A percentile compares a stretch with the other conserved stretches of the same genome.
phyloP scores from a whole-genome alignment of 23 tunicate genomes.

The Ciona savignyi region DNA sequence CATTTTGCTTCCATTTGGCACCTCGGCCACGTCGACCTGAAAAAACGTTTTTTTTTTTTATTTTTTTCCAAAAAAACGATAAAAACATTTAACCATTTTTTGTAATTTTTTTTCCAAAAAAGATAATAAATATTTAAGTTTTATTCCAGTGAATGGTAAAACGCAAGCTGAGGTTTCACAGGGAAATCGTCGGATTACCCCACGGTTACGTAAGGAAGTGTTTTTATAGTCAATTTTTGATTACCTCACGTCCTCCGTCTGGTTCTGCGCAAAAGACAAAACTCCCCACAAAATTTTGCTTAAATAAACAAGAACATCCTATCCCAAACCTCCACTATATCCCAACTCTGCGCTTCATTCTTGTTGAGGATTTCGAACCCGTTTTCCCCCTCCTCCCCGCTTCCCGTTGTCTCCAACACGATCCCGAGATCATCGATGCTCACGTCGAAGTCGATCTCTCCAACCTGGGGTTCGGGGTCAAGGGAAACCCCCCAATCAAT shows the following conservation, averaged over 20 bases:
- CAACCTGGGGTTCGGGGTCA: constrained; percentile 12
- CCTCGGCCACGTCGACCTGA: constrained; percentile 43
- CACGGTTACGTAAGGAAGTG: too few species aligned
- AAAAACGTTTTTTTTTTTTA: not conserved
- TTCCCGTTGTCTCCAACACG: constrained; percentile 33
- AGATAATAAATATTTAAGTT: too few species aligned
- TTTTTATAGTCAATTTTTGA: too few species aligned
- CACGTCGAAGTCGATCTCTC: constrained; percentile 67
- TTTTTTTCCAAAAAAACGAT: not conserved
- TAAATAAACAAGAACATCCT: too few species aligned
- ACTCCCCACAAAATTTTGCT: not conserved
- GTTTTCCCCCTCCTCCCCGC: constrained; percentile 25
- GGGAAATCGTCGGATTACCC: too few species aligned
- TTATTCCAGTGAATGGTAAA: too few species aligned
- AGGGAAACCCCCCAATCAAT: constrained; percentile 69
- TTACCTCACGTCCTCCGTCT: too few species aligned
- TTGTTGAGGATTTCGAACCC: constrained; percentile 51
- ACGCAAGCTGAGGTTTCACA: too few species aligned
- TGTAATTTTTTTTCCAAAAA: too few species aligned
- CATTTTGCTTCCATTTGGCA: constrained; percentile 49
- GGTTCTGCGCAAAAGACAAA: not conserved
- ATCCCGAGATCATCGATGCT: constrained; percentile 41
- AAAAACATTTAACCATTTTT: too few species aligned
- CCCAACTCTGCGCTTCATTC: constrained; percentile 34
- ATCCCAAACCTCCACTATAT: constrained; percentile 56